Conservation (phyloP, 2,113 vertebrate species). For the Neopipo cinnamomea region DNA sequence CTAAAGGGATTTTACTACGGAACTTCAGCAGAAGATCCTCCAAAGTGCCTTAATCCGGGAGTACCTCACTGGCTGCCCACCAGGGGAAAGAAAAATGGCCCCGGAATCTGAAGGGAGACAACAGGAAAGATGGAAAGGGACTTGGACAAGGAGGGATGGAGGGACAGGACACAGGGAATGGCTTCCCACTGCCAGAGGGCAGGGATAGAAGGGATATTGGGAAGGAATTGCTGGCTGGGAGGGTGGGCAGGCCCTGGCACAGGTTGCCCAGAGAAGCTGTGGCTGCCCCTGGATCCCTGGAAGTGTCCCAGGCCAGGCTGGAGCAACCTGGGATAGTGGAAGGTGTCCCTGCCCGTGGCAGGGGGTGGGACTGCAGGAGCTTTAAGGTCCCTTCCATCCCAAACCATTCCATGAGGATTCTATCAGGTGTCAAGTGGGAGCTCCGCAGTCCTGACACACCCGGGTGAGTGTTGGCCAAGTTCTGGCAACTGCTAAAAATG, state of each 20-base stretch:
- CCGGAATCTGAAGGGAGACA: neutral
- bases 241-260: rapidly evolving
- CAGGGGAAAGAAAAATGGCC: neutral
- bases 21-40: neutral
- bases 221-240: neutral
- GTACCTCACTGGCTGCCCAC: neutral
- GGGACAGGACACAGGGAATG: neutral
- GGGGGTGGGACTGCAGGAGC: neutral
- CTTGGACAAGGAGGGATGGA: rapidly evolving
- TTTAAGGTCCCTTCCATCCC: neutral
- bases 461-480: neutral
- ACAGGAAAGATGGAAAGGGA: neutral
- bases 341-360: neutral
- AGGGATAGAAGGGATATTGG: neutral
- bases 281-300: neutral
- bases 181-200: neutral
- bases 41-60: neutral
- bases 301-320: neutral
- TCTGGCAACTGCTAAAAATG: rapidly evolving
- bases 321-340: neutral
- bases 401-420: neutral
- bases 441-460: neutral
- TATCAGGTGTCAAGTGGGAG: neutral
- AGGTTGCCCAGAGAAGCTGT: neutral
- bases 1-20: neutral